Conservation (phyloP, 2,888 invertebrate species). For the Watsonalla binaria region DNA sequence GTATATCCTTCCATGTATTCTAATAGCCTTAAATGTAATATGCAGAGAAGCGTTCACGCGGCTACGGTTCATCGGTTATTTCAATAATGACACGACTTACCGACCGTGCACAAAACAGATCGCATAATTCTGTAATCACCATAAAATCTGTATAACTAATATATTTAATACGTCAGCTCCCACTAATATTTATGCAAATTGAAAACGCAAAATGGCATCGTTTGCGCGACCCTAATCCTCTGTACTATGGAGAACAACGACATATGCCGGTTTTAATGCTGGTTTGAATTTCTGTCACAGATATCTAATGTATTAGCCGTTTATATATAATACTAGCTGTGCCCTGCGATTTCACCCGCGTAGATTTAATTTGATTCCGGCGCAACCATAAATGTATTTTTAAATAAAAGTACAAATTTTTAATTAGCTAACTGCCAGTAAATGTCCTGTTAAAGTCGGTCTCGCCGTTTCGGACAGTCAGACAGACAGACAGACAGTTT, state of each 20-base stretch:
- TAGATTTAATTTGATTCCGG: no score
- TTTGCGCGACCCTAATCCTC: slow-evolving; percentile 66
- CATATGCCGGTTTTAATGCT: slow-evolving; percentile 50
- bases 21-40: no score
- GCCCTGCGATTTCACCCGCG: no score
- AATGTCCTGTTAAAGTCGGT: no score
- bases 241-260: slow-evolving; percentile 26
- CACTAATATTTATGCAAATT: slow-evolving; percentile 79
- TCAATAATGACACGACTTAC: slow-evolving; percentile 17
- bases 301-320: slow-evolving; percentile 1
- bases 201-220: slow-evolving; percentile 74
- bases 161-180: slow-evolving; percentile 74
- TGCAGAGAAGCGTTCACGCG: neutral
- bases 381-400: no score
- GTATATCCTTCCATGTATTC: no score
- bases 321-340: no score
- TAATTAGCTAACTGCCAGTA: no score
- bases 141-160: slow-evolving; percentile 78
- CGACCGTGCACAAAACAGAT: slow-evolving; percentile 45
- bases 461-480: no score
- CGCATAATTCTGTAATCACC: slow-evolving; percentile 73
- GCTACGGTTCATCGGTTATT: slow-evolving; percentile 6
- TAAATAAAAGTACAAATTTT: no score
- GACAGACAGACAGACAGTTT: no score
- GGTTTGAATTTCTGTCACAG: slow-evolving; percentile 18